Evolutionary conservation across 2,797 vertebrate species (phyloP), one percentile per base, ranked within the genome.

Genomic region (Pipistrellus nathusii): DNA sequence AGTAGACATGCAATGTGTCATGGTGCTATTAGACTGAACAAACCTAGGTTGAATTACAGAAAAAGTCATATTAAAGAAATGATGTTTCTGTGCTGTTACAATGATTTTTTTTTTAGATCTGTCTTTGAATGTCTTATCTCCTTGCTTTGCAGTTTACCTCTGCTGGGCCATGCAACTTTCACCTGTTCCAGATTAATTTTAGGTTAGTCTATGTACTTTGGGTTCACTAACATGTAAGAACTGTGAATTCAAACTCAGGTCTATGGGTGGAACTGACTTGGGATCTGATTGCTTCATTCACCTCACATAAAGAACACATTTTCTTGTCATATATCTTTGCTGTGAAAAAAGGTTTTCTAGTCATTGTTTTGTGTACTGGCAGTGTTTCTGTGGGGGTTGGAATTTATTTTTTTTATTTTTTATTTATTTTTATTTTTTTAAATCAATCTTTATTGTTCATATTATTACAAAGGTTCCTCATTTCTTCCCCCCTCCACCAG

Each of bases 301-400:
- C 41, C 17, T 88, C 27, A 82, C 21, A 48, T 64, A 77, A 77
- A 88, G 82, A 38, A 48, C 30, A 59, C 73, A 5, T 20, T 85
- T 91, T 91, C 78, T 64, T 91, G 20, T 69, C 69, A 48, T 32
- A 8, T 88, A 51, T 78, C 30, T 88, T 95, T 81, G 8, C 35
- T 95, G 25, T 85, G 35, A 72, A 23, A 76, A 94, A 89, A 76
- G 68, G 13, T 69, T 93, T 78, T 85, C 62, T 82, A 78, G 32
- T 85, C 23, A 77, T 51, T 10, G 57, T 85, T 92, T 94, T 18
- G 71, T 35, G 25, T 87, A 20, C 51, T 94, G 30, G n/a, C 62
- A 78, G 8, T 73, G 53, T 44, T 78, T 94, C 57, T 87, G 27
- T 84, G 13, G 51, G 6, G 5, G 30, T 80, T 25, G 69, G 66